Conservation (phyloP, 2,888 invertebrate genomes). For the Ectobius pallidus region DNA sequence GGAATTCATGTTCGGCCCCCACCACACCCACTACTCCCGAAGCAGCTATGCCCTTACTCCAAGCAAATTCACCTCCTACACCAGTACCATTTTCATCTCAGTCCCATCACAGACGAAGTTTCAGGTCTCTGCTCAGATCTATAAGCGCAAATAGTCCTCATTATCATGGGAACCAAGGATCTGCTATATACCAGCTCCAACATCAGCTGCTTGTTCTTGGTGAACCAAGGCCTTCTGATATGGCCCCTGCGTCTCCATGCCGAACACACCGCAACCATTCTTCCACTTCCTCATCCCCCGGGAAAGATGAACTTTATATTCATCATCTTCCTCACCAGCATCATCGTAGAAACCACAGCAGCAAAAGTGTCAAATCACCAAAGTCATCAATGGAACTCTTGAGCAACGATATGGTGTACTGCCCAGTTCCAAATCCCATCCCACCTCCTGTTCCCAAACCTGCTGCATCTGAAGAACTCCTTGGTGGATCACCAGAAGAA, state of each 20-base stretch:
- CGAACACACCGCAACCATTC: conserved; percentile 50
- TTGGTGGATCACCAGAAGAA: conserved; percentile 57
- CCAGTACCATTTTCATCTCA: conserved; percentile 41
- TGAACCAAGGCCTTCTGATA: conserved; percentile 72
- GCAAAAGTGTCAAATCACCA: conserved; percentile 1
- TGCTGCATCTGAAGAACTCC: conserved; percentile 50
- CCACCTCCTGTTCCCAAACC: conserved; percentile 39
- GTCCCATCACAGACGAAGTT: conserved; percentile 56
- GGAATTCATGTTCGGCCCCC: conserved; percentile 35
- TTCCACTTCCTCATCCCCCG: not conserved
- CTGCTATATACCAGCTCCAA: conserved; percentile 54
- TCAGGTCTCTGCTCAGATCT: conserved; percentile 66
- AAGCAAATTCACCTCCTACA: conserved; percentile 19
- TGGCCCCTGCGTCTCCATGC: conserved; percentile 62
- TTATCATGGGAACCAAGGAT: conserved; percentile 51
- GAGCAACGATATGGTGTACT: conserved; percentile 49
- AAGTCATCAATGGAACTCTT: conserved; percentile 35
- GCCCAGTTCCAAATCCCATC: conserved; percentile 41
- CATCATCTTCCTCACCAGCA: conserved; percentile 11
- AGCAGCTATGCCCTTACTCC: conserved; percentile 19
- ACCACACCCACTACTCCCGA: conserved; percentile 37
- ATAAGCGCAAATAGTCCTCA: conserved; percentile 64
- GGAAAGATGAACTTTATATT: not conserved
- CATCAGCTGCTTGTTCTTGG: conserved; percentile 70
- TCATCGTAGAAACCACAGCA: not conserved